A percentile compares a stretch with the other conserved stretches of the same genome.
phyloP scores from a whole-genome alignment of 2,113 vertebrate genomes.

The Dromiciops gliroides region DNA sequence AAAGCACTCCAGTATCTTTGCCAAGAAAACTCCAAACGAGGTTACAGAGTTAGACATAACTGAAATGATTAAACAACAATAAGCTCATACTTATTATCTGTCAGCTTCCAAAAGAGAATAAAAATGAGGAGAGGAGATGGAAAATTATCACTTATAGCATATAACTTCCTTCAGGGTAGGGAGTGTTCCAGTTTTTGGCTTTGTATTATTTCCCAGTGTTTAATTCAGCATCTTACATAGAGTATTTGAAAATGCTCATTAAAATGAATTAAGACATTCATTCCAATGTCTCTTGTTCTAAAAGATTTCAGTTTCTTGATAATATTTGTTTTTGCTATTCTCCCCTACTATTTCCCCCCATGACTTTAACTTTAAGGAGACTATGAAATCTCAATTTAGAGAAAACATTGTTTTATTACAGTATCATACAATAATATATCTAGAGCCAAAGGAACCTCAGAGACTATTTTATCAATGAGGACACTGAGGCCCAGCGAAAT shows the following conservation, averaged over 20 bases:
- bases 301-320: background rate
- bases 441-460: background rate
- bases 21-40: background rate
- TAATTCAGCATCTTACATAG: background rate
- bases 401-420: constrained; percentile 18
- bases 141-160: background rate
- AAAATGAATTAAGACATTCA: background rate
- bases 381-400: constrained; percentile 34
- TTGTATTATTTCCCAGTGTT: background rate
- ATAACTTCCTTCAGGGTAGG: background rate
- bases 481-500: background rate
- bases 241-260: background rate
- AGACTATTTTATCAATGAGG: background rate
- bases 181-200: background rate
- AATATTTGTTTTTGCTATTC: constrained; percentile 15
- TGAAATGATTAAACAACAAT: background rate
- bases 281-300: background rate
- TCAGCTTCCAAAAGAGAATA: background rate
- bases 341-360: background rate
- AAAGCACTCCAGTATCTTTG: background rate
- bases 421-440: background rate
- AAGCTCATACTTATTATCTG: background rate
- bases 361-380: constrained; percentile 47
- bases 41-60: background rate
- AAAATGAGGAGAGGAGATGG: background rate